Conservation (phyloP, 2,888 invertebrate genomes). For the Epinotia demarniana region DNA sequence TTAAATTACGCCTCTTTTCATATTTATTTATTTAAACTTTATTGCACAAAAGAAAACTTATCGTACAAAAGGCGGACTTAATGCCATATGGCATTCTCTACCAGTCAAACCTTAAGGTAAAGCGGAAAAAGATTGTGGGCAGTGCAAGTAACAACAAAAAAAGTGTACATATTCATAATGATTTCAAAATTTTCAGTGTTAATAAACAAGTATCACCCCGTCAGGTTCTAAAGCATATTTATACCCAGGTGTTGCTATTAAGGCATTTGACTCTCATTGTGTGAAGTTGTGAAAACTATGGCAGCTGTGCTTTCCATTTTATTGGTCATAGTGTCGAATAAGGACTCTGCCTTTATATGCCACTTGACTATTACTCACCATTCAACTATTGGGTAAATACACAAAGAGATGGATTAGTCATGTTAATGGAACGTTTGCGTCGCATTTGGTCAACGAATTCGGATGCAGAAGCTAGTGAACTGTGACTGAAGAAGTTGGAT, state of each 20-base stretch:
- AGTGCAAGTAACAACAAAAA: too few species aligned
- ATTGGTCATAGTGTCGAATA: constrained; percentile 36
- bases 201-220: constrained; percentile 46
- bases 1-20: too few species aligned
- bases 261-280: constrained; percentile 49
- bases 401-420: constrained; percentile 27
- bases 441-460: neutral
- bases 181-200: neutral
- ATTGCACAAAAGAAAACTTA: too few species aligned
- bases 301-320: constrained; percentile 52
- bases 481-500: neutral
- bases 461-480: neutral
- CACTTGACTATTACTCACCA: constrained; percentile 36
- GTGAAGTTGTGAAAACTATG: constrained; percentile 51
- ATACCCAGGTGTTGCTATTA: constrained; percentile 45
- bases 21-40: too few species aligned
- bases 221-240: constrained; percentile 47
- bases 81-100: too few species aligned
- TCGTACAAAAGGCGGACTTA: too few species aligned
- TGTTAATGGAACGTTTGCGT: too few species aligned
- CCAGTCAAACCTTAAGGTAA: too few species aligned
- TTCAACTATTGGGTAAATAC: constrained; percentile 7
- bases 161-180: too few species aligned
- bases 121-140: too few species aligned
- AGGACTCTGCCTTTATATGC: constrained; percentile 25